These are phyloP conservation scores for Ciconia stormi DNA, from an alignment of 2,113 vertebrate species.

Conservation along the genomic window DNA sequence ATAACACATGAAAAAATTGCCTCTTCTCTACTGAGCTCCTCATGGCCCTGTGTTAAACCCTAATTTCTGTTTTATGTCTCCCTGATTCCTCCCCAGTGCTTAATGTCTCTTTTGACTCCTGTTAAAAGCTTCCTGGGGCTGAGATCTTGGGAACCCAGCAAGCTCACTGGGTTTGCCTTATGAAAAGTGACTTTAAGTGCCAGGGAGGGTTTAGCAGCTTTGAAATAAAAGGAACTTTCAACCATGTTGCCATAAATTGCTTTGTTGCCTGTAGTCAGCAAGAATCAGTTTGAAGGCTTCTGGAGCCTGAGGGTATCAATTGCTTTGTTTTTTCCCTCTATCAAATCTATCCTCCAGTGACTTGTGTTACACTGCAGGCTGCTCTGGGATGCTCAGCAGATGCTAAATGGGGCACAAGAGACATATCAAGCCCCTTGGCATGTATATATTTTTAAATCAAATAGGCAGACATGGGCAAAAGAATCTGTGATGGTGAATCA, in stretches of 20 bases:
- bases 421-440: conserved; percentile 64
- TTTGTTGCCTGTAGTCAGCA: conserved; percentile 70
- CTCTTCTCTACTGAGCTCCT: background rate
- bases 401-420: conserved; percentile 71
- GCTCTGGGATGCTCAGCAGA: conserved; percentile 66
- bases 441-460: conserved; percentile 75
- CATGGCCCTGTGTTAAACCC: background rate
- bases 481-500: conserved; percentile 50
- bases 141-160: conserved; percentile 33
- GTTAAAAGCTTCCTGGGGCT: conserved; percentile 55
- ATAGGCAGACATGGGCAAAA: conserved; percentile 60
- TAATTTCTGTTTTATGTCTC: conserved; percentile 48
- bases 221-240: conserved; percentile 53
- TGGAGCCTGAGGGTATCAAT: conserved; percentile 68
- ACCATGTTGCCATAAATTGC: conserved; percentile 49
- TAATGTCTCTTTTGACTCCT: conserved; percentile 44
- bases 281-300: conserved; percentile 64
- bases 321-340: conserved; percentile 70
- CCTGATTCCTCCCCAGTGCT: conserved; percentile 19
- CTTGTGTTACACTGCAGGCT: conserved; percentile 64
- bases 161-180: conserved; percentile 41
- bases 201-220: conserved; percentile 58
- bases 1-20: background rate
- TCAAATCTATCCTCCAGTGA: conserved; percentile 66
- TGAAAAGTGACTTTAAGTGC: conserved; percentile 60